A percentile compares a stretch with the other conserved stretches of the same genome.
Evolutionary conservation across 2,113 vertebrate genomes (phyloP).

Genomic region (Pachycephala philippinensis): DNA sequence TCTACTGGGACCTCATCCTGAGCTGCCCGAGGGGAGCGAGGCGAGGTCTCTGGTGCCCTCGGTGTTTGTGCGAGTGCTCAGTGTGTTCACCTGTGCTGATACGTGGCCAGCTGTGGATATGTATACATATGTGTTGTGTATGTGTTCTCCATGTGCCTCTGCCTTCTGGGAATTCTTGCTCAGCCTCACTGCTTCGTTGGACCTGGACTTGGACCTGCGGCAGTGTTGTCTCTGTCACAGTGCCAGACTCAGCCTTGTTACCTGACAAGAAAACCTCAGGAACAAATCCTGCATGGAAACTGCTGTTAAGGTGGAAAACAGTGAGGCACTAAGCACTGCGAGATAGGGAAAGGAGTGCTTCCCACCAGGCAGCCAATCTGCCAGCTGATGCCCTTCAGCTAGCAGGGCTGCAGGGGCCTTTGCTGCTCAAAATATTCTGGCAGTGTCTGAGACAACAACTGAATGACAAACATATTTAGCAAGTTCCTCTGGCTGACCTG

Average conservation of each 20-base stretch:
- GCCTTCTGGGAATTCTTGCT: background rate
- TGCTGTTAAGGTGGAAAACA: background rate
- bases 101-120: background rate
- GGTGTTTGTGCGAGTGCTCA: fast-evolving
- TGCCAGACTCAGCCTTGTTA: background rate
- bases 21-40: background rate
- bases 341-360: background rate
- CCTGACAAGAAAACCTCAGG: background rate
- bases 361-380: background rate
- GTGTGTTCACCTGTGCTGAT: background rate
- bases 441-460: background rate
- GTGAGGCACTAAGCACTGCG: background rate
- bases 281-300: background rate
- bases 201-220: background rate
- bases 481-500: background rate
- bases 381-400: background rate
- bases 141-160: too few relatives aligned
- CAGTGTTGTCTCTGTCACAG: background rate
- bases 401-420: background rate
- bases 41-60: background rate
- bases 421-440: constrained; percentile 20
- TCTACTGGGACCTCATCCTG: background rate
- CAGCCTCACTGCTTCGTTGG: background rate
- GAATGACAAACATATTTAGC: background rate
- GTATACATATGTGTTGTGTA: background rate